Evolutionary conservation across 2,797 vertebrate species (phyloP).

Genomic region (Neomorphus geoffroyi): DNA sequence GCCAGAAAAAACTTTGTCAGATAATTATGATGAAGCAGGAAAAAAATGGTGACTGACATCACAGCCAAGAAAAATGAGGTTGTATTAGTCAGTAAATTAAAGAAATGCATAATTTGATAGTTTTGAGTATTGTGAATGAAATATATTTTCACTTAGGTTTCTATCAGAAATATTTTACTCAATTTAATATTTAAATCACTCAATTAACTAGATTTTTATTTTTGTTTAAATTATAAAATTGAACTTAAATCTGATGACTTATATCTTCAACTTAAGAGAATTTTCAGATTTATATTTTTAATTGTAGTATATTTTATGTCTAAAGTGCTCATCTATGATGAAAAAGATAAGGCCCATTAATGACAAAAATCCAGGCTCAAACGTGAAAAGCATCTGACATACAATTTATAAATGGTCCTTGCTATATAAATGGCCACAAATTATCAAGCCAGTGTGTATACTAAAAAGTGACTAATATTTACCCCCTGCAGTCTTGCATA

Average conservation of each 20-base stretch:
- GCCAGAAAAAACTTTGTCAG: neutral
- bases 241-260: neutral
- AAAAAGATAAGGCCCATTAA: neutral
- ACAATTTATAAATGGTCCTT: neutral
- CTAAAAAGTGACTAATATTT: conserved; percentile 27
- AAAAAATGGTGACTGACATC: neutral
- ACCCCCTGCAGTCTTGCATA: neutral
- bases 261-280: neutral
- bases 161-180: neutral
- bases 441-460: neutral
- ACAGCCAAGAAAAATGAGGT: neutral
- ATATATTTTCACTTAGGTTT: neutral
- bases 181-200: conserved; percentile 8
- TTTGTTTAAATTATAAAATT: neutral
- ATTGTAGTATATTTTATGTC: neutral
- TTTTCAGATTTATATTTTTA: conserved; percentile 14
- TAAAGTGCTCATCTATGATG: neutral
- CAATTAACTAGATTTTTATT: neutral
- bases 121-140: neutral
- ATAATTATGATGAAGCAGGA: neutral
- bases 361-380: neutral
- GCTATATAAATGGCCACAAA: neutral
- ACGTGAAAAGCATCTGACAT: neutral
- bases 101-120: neutral
- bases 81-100: accelerated